Evolutionary conservation across 2,113 vertebrate species (phyloP), one percentile per base, ranked within the genome.

Genomic region (Strigops habroptila): DNA sequence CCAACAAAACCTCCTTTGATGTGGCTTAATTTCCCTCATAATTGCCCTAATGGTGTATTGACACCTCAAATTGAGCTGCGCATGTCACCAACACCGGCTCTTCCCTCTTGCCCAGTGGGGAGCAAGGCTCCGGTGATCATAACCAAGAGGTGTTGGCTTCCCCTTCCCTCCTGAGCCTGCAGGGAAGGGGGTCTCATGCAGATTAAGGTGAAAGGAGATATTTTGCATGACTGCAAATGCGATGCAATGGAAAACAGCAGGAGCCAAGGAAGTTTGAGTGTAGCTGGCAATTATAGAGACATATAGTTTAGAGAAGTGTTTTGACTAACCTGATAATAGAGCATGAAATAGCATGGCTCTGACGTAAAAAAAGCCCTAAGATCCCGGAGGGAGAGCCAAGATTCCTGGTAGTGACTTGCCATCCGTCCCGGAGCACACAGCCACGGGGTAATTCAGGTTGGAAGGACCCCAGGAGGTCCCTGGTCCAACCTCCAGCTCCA

Each of bases 241-340:
- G 2, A 31, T 28, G 70, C 75, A 74, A 21, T 74, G 86, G 86
- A 83, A 93, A 91, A 18, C 77, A 95, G 91, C 91, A 67, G 89
- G 91, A 92, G 88, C 85, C 75, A 90, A 80, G 85, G 92, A 62
- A 62, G 90, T 59, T 59, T 69, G 90, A 93, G 79, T 49, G 82
- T 52, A 25, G 78, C 85, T 95, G 93, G 88, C 93, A 84, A 55
- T 78, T 89, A 22, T 60, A 19, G 8, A 44, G 86, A 94, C 64
- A 25, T 57, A 70, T 7, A 77, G 79, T 69, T 82, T 79, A 12
- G 79, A 80, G 85, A 62, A 69, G 90, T 94, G 91, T 94, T 96
- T 93, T 95, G 95, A 94, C 89, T 96, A 48, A 92, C 76, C 93
- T 94, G 95, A 91, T 95, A 92, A 87, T 9, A n/a, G 51, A 87